A percentile compares a stretch with the other conserved stretches of the same genome.
These are phyloP conservation scores for Mallotus villosus DNA, from an alignment of 2,797 vertebrate species.

Conservation along the genomic window DNA sequence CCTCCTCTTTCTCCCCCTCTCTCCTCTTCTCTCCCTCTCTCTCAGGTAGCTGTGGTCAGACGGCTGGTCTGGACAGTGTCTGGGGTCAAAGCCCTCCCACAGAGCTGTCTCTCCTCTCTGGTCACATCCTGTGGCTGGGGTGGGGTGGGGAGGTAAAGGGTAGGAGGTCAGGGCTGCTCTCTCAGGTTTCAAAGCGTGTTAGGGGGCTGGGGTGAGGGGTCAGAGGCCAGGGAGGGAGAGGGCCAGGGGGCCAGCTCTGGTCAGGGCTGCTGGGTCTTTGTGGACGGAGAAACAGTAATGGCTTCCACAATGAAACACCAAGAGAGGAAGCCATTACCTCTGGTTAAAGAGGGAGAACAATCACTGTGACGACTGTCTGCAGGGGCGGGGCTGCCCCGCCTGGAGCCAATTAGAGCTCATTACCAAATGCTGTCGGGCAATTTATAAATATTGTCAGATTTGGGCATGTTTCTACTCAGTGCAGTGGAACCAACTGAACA, in stretches of 20 bases:
- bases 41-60: conserved; percentile 53
- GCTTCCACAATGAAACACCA: conserved; percentile 74
- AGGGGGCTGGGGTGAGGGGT: conserved; percentile 48
- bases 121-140: conserved; percentile 73
- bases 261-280: conserved; percentile 61
- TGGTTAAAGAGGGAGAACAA: conserved; percentile 39
- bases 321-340: conserved; percentile 75
- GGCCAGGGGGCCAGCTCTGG: conserved; percentile 57
- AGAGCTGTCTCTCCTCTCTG: conserved; percentile 57
- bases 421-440: conserved; percentile 36
- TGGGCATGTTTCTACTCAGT: too few relatives aligned
- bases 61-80: conserved; percentile 76
- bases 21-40: not conserved
- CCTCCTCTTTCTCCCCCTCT: too few relatives aligned
- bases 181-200: conserved; percentile 77
- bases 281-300: conserved; percentile 59
- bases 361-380: conserved; percentile 16
- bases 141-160: conserved; percentile 64
- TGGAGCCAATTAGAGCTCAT: conserved; percentile 35
- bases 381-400: not conserved
- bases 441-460: conserved; percentile 7
- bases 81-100: conserved; percentile 71
- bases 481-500: too few relatives aligned
- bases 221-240: conserved; percentile 43
- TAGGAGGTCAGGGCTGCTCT: conserved; percentile 67